Conservation (phyloP, 2,113 vertebrate genomes). For the Pangasianodon gigas region DNA sequence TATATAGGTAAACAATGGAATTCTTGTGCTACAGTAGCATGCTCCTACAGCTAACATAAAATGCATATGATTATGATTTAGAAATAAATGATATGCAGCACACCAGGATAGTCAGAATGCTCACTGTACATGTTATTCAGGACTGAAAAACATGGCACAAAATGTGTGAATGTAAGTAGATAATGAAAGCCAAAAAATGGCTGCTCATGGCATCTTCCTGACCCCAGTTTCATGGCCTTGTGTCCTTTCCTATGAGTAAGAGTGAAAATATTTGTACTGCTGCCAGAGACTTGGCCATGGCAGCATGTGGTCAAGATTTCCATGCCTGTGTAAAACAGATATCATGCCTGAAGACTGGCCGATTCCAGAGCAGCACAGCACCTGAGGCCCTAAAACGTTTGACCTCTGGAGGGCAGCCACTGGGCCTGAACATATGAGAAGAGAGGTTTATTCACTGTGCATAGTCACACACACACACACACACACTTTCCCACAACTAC, state of each 20-base stretch:
- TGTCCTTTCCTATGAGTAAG: constrained; percentile 33
- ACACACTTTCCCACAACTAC: constrained; percentile 8
- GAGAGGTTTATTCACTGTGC: constrained; percentile 45
- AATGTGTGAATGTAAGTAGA: constrained; percentile 22
- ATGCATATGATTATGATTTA: neutral
- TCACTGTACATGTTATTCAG: neutral
- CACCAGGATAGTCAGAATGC: neutral
- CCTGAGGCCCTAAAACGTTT: constrained; percentile 42
- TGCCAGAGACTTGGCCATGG: constrained; percentile 41
- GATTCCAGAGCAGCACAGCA: constrained; percentile 49
- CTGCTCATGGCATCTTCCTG: constrained; percentile 37
- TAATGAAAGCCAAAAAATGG: constrained; percentile 14
- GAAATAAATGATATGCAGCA: no score
- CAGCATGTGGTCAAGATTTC: constrained; percentile 59
- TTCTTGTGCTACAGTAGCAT: neutral
- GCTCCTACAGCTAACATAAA: neutral
- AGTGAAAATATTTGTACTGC: constrained; percentile 45
- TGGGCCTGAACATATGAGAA: constrained; percentile 55
- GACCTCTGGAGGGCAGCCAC: constrained; percentile 53
- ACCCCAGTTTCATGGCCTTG: constrained; percentile 31
- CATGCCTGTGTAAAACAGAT: constrained; percentile 54
- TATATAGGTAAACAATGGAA: neutral
- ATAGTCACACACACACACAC: neutral
- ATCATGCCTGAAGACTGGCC: constrained; percentile 55
- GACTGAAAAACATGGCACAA: neutral